Conservation (phyloP, 2,797 vertebrate genomes). For the Sebastolobus altivelis region DNA sequence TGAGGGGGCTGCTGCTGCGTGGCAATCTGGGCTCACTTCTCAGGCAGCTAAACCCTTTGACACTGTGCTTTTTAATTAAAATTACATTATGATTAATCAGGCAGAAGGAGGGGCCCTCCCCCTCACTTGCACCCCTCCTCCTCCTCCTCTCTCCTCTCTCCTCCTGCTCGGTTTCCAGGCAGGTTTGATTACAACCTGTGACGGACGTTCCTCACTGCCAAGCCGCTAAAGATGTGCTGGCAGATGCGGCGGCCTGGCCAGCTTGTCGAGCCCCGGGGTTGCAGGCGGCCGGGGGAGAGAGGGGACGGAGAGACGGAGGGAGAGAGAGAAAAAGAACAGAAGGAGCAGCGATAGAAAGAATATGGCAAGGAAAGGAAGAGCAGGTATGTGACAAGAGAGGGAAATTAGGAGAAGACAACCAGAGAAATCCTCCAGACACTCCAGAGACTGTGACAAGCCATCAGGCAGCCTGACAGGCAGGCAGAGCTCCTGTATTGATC, state of each 20-base stretch:
- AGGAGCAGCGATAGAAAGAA: constrained; percentile 39
- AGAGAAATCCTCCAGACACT: constrained; percentile 61
- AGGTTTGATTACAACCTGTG: constrained; percentile 98
- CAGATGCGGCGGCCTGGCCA: constrained; percentile 91
- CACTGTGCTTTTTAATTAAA: constrained; percentile 99
- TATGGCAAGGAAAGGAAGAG: constrained; percentile 34
- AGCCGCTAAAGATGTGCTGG: constrained; percentile 97
- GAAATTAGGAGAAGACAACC: constrained; percentile 35
- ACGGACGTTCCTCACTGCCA: constrained; percentile 93
- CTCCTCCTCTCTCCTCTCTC: constrained; percentile 45
- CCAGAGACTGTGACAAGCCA: constrained; percentile 61
- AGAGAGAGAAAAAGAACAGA: constrained; percentile 31
- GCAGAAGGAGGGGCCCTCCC: constrained; percentile 92
- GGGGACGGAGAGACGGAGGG: constrained; percentile 54
- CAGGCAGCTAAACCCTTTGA: constrained; percentile 99
- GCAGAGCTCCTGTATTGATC: constrained; percentile 68
- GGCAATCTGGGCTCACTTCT: constrained; percentile 99
- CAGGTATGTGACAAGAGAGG: constrained; percentile 36
- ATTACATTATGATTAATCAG: constrained; percentile 99
- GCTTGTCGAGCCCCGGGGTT: constrained; percentile 83
- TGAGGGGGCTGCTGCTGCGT: constrained; percentile 96
- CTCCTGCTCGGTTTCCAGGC: constrained; percentile 86
- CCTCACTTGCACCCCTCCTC: constrained; percentile 62
- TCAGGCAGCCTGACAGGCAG: constrained; percentile 54
- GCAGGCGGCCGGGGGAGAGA: constrained; percentile 67